Percentiles rank a stretch among this genome's conserved stretches.
phyloP scores from a whole-genome alignment of 2,888 invertebrate species.

The Hypomecis punctinalis region DNA sequence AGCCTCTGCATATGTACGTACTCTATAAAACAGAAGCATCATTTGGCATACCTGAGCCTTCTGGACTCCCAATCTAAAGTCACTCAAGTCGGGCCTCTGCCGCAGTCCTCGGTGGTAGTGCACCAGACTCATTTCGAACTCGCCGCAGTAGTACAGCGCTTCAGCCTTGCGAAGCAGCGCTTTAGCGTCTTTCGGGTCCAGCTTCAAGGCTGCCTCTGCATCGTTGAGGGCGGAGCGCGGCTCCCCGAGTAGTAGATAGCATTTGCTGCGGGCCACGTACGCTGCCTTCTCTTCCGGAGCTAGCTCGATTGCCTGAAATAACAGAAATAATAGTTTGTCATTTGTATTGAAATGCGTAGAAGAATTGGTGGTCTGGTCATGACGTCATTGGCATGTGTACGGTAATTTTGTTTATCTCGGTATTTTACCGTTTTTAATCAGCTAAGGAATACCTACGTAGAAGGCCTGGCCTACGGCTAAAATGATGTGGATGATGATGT shows the following conservation, averaged over 20 bases:
- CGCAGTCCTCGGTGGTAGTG: conserved; percentile 95
- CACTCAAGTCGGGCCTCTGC: conserved; percentile 92
- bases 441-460: no score
- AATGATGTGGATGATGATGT: no score
- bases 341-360: not conserved
- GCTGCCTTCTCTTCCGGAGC: conserved; percentile 94
- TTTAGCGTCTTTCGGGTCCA: conserved; percentile 88
- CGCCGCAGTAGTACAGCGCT: conserved; percentile 94
- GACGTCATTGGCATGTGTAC: no score
- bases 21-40: no score
- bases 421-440: no score
- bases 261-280: conserved; percentile 94
- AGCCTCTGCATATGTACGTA: no score
- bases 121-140: conserved; percentile 96
- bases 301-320: conserved; percentile 92
- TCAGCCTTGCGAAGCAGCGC: conserved; percentile 95
- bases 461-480: no score
- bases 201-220: conserved; percentile 91
- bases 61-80: conserved; percentile 92
- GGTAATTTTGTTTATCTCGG: no score
- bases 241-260: conserved; percentile 94
- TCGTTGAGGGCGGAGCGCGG: conserved; percentile 92
- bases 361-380: not conserved
- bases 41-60: conserved; percentile 95
- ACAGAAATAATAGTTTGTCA: conserved; percentile 3